These are phyloP conservation scores for Pagetopsis macropterus DNA, from an alignment of 2,797 vertebrate species.

Conservation along the genomic window DNA sequence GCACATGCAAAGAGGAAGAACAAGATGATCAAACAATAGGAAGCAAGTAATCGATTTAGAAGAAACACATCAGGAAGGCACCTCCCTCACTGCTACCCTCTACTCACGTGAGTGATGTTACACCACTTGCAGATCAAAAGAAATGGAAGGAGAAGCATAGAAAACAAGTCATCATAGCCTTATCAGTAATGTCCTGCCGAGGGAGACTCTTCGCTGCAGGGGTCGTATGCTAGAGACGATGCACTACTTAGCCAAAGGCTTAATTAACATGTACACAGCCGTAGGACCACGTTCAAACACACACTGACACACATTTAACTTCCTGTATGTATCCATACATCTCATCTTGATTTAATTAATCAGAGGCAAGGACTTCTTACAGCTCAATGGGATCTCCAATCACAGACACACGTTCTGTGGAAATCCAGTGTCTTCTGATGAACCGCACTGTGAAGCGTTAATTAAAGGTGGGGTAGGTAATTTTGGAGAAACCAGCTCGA, in stretches of 20 bases:
- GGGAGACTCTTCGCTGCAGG: constrained; percentile 76
- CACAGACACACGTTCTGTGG: constrained; percentile 14
- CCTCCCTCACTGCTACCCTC: constrained; percentile 58
- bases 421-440: constrained; percentile 22
- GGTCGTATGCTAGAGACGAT: constrained; percentile 30
- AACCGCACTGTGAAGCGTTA: constrained; percentile 18
- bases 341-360: constrained; percentile 31
- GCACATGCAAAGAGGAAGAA: constrained; percentile 53
- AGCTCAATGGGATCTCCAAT: constrained; percentile 22
- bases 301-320: constrained; percentile 16
- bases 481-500: too few relatives aligned
- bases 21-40: constrained; percentile 39
- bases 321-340: constrained; percentile 19
- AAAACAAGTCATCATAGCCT: constrained; percentile 85
- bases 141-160: constrained; percentile 85
- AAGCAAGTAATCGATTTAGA: constrained; percentile 90
- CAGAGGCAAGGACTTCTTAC: constrained; percentile 20
- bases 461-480: constrained; percentile 1
- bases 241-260: constrained; percentile 23
- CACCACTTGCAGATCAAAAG: constrained; percentile 87
- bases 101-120: constrained; percentile 26
- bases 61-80: constrained; percentile 83
- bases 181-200: constrained; percentile 79
- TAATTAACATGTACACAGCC: constrained; percentile 21
- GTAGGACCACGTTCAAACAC: constrained; percentile 7